These are phyloP conservation scores for Caenorhabditis sp. DNA, from an alignment of 2,888 invertebrate genomes.

Conservation along the genomic window DNA sequence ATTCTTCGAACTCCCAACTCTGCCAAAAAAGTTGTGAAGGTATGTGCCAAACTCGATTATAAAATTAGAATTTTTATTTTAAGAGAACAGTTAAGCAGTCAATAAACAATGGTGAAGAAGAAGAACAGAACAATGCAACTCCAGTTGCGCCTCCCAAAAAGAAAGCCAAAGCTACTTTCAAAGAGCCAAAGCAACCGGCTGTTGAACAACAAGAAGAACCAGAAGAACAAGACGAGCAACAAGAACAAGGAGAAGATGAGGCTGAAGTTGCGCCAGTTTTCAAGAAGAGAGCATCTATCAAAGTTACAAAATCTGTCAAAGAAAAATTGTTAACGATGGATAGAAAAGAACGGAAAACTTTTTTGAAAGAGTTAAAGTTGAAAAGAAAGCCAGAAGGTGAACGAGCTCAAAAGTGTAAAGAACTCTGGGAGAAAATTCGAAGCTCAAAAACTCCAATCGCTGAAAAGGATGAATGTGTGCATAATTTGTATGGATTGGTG, in stretches of 20 bases:
- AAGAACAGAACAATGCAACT: constrained; percentile 6
- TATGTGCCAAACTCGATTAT: background rate
- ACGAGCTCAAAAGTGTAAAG: constrained; percentile 54
- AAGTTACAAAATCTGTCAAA: constrained; percentile 60
- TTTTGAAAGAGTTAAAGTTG: constrained; percentile 54
- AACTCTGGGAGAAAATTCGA: constrained; percentile 60
- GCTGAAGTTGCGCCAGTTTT: background rate
- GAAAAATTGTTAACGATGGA: constrained; percentile 60
- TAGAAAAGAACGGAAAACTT: constrained; percentile 60
- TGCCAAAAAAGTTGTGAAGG: constrained; percentile 28
- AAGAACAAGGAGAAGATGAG: background rate
- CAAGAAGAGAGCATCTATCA: constrained; percentile 3
- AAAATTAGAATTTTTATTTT: background rate
- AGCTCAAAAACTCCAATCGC: constrained; percentile 60
- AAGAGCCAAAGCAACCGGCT: constrained; percentile 1
- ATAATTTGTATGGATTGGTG: constrained; percentile 48
- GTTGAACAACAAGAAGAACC: constrained; percentile 5
- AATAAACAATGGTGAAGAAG: background rate
- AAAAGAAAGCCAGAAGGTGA: constrained; percentile 61
- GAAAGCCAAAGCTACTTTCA: constrained; percentile 11
- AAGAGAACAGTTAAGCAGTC: constrained; percentile 15
- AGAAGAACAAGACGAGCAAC: background rate
- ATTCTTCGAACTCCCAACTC: constrained; percentile 39
- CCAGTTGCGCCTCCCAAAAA: constrained; percentile 27
- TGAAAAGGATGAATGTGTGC: constrained; percentile 52